phyloP scores from a whole-genome alignment of 1,140 invertebrate genomes.

The Bombus consobrinus region DNA sequence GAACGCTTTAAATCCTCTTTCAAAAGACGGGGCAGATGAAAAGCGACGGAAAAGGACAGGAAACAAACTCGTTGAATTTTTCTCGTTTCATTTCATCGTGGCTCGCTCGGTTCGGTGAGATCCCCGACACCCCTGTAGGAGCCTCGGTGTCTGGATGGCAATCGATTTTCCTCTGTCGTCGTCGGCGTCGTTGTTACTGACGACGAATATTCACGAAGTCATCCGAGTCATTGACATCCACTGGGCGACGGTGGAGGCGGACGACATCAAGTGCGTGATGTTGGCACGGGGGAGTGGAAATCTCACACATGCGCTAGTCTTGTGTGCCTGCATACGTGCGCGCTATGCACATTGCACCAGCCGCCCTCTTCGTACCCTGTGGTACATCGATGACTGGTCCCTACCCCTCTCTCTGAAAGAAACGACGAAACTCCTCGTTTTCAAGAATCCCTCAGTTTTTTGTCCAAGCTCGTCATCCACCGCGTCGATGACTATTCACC shows the following conservation, averaged over 20 bases:
- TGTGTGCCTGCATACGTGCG: background rate
- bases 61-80: conserved; percentile 50
- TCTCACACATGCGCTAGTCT: conserved; percentile 55
- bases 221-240: conserved; percentile 81
- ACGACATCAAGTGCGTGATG: conserved; percentile 75
- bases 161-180: conserved; percentile 71
- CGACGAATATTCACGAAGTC: conserved; percentile 76
- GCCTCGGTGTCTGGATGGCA: conserved; percentile 64
- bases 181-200: conserved; percentile 67
- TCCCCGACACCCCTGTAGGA: conserved; percentile 60
- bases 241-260: conserved; percentile 68
- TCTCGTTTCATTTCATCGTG: conserved; percentile 47
- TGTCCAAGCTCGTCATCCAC: background rate
- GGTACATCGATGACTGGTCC: conserved; percentile 66
- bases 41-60: background rate
- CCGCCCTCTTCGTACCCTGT: conserved; percentile 27
- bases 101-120: conserved; percentile 49
- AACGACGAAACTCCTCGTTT: conserved; percentile 54
- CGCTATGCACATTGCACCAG: conserved; percentile 27
- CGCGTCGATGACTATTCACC: conserved; percentile 36
- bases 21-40: background rate
- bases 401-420: conserved; percentile 27
- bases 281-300: conserved; percentile 67
- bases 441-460: conserved; percentile 39
- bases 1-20: conserved; percentile 38